A percentile compares a stretch with the other conserved stretches of the same genome.
phyloP scores from a whole-genome alignment of 2,113 vertebrate genomes.

The Ascaphus truei region DNA sequence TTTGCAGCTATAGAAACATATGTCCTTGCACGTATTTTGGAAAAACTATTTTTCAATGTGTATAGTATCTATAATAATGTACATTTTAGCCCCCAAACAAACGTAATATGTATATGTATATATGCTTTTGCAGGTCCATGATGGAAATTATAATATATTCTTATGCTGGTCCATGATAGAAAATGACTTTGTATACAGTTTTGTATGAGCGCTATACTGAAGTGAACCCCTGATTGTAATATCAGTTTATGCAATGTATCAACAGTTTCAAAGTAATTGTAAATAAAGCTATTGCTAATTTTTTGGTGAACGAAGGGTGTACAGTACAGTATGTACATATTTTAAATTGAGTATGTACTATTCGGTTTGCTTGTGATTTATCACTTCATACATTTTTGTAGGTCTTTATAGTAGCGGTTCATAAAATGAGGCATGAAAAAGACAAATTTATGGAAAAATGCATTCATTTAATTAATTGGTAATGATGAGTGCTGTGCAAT shows the following conservation, averaged over 20 bases:
- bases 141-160: no score
- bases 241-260: neutral
- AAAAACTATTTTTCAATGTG: neutral
- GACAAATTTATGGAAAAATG: no score
- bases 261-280: neutral
- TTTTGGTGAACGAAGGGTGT: no score
- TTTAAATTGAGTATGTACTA: neutral
- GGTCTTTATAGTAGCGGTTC: no score
- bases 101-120: neutral
- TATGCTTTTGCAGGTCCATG: neutral
- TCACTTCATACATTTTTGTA: no score
- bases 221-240: neutral
- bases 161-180: neutral
- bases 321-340: neutral
- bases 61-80: neutral
- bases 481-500: no score
- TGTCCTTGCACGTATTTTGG: neutral
- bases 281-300: conserved; percentile 3
- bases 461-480: no score
- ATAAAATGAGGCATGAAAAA: no score
- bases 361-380: neutral
- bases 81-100: neutral
- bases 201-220: neutral
- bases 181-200: neutral
- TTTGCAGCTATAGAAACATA: neutral